phyloP scores from a whole-genome alignment of 2,797 vertebrate genomes.

The Betta splendens region DNA sequence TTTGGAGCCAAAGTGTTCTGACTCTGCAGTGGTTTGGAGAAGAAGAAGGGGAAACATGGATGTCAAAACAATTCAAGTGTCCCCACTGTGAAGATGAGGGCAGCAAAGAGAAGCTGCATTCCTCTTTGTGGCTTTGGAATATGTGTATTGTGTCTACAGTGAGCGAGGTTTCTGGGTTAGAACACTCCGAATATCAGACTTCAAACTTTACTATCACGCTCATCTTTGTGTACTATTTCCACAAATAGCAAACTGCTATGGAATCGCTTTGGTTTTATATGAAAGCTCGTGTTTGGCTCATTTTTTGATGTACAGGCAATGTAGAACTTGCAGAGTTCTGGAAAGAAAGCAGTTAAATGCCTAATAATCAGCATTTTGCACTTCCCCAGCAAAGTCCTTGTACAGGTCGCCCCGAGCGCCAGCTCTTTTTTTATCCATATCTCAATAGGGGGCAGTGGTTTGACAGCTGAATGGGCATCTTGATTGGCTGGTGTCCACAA shows the following conservation, averaged over 20 bases:
- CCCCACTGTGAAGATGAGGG: conserved; percentile 50
- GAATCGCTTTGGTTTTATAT: not conserved
- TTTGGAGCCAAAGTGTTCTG: conserved; percentile 63
- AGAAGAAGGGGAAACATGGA: conserved; percentile 65
- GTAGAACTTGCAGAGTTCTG: not conserved
- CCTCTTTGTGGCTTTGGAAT: conserved; percentile 34
- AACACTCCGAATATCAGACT: conserved; percentile 17
- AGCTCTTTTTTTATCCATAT: conserved; percentile 54
- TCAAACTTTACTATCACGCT: conserved; percentile 6
- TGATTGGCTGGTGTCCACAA: conserved; percentile 68
- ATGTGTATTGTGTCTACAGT: conserved; percentile 17
- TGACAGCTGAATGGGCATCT: conserved; percentile 72
- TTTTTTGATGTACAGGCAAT: not conserved
- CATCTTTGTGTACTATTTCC: conserved; percentile 1
- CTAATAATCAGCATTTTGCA: conserved; percentile 43
- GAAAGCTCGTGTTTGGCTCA: conserved; percentile 2
- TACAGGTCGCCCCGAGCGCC: conserved; percentile 49
- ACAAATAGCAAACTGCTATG: not conserved
- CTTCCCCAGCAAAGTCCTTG: conserved; percentile 60
- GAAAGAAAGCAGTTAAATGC: conserved; percentile 25
- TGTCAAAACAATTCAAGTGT: conserved; percentile 75
- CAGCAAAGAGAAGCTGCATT: conserved; percentile 37
- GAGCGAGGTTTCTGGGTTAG: conserved; percentile 17
- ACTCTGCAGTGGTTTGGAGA: conserved; percentile 64
- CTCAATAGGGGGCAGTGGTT: conserved; percentile 50